Conservation (phyloP, 2,888 invertebrate species). For the Thysanoteuthis rhombus region DNA sequence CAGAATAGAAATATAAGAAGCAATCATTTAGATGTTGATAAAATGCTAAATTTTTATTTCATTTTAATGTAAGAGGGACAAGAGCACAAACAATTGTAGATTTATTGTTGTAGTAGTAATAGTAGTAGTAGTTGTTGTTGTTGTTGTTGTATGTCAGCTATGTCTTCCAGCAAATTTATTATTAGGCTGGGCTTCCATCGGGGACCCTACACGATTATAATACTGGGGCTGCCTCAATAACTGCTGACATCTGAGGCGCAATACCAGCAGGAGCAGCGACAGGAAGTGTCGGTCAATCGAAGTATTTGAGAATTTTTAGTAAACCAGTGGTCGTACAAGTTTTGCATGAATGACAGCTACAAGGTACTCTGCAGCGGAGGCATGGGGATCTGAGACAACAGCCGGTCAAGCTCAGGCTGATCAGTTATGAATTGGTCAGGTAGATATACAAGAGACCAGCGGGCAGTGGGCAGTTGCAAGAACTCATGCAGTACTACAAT, state of each 20-base stretch:
- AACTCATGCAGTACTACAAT: slow-evolving; percentile 28
- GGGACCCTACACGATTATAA: not conserved
- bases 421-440: not conserved
- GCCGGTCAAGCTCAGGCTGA: not conserved
- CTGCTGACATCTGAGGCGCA: not conserved
- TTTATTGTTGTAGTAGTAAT: slow-evolving; percentile 2
- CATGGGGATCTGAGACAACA: not conserved
- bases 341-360: not conserved
- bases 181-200: not conserved
- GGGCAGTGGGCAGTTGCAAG: slow-evolving; percentile 15
- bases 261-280: not conserved
- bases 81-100: slow-evolving; percentile 38
- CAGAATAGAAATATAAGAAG: slow-evolving; percentile 28
- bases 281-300: not conserved
- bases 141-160: not conserved
- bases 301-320: not conserved
- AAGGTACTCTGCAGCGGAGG: not conserved
- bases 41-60: slow-evolving; percentile 51
- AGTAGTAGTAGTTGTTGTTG: not conserved
- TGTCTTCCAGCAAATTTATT: slow-evolving; percentile 13
- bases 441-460: not conserved
- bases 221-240: not conserved
- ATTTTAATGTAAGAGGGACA: slow-evolving; percentile 46
- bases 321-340: not conserved
- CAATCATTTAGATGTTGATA: slow-evolving; percentile 36